A percentile compares a stretch with the other conserved stretches of the same genome.
These are phyloP conservation scores for Chalcosyrphus nemorum DNA, from an alignment of 2,888 invertebrate genomes.

Conservation along the genomic window DNA sequence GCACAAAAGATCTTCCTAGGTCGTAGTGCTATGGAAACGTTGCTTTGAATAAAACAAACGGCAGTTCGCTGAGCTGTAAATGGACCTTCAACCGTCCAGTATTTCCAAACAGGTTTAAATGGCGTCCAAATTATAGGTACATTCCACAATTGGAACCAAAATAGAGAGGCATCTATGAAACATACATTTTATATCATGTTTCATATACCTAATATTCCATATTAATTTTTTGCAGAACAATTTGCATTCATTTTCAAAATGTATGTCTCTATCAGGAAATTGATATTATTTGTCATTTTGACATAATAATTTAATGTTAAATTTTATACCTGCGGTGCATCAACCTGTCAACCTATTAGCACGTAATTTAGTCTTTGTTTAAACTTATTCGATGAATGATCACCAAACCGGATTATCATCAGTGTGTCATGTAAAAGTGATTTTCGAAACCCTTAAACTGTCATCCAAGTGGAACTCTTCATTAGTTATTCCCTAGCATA, in stretches of 20 bases:
- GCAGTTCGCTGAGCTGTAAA: too few species aligned
- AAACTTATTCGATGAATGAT: not conserved
- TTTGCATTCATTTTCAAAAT: not conserved
- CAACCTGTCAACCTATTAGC: conserved; percentile 2
- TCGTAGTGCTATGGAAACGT: too few species aligned
- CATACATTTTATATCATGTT: too few species aligned
- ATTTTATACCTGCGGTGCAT: not conserved
- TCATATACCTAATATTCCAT: too few species aligned
- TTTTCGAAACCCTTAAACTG: conserved; percentile 27
- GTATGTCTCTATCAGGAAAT: not conserved
- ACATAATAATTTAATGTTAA: not conserved
- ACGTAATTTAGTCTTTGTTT: not conserved
- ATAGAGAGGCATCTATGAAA: too few species aligned
- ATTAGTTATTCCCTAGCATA: conserved; percentile 25
- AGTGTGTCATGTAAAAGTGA: not conserved
- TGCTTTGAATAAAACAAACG: too few species aligned
- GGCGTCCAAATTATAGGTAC: too few species aligned
- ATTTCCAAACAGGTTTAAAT: too few species aligned
- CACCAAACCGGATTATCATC: conserved; percentile 19
- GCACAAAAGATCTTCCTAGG: too few species aligned
- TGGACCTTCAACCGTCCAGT: too few species aligned
- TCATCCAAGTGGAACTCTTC: conserved; percentile 13
- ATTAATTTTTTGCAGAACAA: not conserved
- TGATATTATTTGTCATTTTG: not conserved
- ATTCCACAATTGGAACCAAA: too few species aligned